These are phyloP conservation scores for Zoanthus gigantus DNA, from an alignment of 92 coral and sea anemone species.

Conservation along the genomic window DNA sequence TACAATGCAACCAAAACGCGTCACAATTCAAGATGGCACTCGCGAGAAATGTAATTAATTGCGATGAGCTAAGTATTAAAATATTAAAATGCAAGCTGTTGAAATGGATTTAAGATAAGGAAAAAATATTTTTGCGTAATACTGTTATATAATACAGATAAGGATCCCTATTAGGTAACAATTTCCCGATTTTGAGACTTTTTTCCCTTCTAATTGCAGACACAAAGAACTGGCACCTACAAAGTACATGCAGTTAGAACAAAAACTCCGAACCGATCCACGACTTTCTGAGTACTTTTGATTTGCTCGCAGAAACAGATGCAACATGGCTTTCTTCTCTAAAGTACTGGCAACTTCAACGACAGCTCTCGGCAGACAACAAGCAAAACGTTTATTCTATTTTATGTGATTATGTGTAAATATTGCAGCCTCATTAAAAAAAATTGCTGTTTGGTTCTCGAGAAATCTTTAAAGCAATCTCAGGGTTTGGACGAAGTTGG, in stretches of 20 bases:
- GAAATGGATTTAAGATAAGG: no score
- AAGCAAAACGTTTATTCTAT: background rate
- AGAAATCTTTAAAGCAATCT: background rate
- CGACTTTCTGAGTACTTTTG: conserved; percentile 86
- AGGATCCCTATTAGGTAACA: no score
- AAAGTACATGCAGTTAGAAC: conserved; percentile 98
- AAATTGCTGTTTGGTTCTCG: background rate
- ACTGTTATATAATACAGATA: no score
- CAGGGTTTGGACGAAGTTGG: background rate
- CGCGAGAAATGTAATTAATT: no score
- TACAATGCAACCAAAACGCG: no score
- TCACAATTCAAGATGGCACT: no score
- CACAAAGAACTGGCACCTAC: conserved; percentile 99
- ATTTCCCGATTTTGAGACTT: background rate
- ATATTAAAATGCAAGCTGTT: no score
- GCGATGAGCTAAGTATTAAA: no score
- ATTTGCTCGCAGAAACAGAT: background rate
- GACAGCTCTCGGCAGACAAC: background rate
- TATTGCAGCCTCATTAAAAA: background rate
- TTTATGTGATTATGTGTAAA: background rate
- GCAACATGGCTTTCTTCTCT: background rate
- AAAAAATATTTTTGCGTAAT: no score
- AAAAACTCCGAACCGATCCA: conserved; percentile 92
- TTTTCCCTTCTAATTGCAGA: conserved; percentile 53
- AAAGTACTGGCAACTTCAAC: background rate